phyloP scores from a whole-genome alignment of 2,113 vertebrate genomes.

The Kryptolebias marmoratus region DNA sequence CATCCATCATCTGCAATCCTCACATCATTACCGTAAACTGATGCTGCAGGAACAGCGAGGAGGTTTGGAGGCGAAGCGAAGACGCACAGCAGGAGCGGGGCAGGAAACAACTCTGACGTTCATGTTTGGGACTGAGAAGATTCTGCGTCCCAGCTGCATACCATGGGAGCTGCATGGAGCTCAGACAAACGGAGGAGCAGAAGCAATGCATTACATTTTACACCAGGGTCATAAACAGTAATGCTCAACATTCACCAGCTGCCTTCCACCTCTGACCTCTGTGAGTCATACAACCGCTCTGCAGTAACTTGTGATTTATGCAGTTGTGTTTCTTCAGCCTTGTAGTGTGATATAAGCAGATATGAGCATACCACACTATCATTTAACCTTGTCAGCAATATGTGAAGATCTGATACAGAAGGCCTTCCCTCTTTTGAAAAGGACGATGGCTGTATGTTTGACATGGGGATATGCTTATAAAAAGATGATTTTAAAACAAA shows the following conservation, averaged over 20 bases:
- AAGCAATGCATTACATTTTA: slow-evolving; percentile 15
- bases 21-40: slow-evolving; percentile 18
- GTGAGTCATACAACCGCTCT: slow-evolving; percentile 39
- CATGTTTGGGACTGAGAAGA: slow-evolving; percentile 44
- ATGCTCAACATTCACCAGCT: slow-evolving; percentile 22
- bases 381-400: slow-evolving; percentile 68
- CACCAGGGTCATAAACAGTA: slow-evolving; percentile 26
- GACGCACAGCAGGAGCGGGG: neutral
- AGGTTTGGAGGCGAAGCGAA: slow-evolving; percentile 5
- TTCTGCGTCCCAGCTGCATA: slow-evolving; percentile 63
- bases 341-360: slow-evolving; percentile 47
- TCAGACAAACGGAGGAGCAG: slow-evolving; percentile 55
- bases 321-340: slow-evolving; percentile 40
- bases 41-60: slow-evolving; percentile 12
- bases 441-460: slow-evolving; percentile 13
- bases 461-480: neutral
- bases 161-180: slow-evolving; percentile 58
- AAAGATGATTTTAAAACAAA: slow-evolving; percentile 41
- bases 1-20: slow-evolving; percentile 39
- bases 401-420: slow-evolving; percentile 47
- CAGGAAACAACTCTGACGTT: slow-evolving; percentile 46
- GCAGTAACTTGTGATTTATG: slow-evolving; percentile 55
- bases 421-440: slow-evolving; percentile 6
- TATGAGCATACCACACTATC: slow-evolving; percentile 35
- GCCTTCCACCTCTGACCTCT: slow-evolving; percentile 51